Conservation (phyloP, 2,888 invertebrate genomes). For the Diplolepis rosae region DNA sequence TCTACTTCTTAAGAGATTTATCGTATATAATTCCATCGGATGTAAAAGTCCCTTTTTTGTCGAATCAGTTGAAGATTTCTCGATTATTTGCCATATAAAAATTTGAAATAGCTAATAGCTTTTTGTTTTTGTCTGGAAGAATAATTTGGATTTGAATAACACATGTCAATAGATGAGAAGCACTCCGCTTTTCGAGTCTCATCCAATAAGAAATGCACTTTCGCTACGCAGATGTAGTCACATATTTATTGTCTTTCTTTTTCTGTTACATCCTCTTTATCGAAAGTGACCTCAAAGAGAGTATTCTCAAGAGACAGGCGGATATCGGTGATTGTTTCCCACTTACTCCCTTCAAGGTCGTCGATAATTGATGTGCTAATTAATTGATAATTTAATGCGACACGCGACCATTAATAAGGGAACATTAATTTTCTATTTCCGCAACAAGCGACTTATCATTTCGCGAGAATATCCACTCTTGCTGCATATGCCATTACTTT, state of each 20-base stretch:
- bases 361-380: slow-evolving; percentile 27
- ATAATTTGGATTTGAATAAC: background rate
- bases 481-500: slow-evolving; percentile 14
- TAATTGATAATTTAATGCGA: slow-evolving; percentile 20
- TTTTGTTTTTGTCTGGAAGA: background rate
- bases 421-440: slow-evolving; percentile 28
- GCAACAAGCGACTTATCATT: slow-evolving; percentile 22
- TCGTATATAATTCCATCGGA: no score
- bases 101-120: background rate
- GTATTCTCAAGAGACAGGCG: slow-evolving; percentile 54
- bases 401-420: slow-evolving; percentile 10
- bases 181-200: background rate
- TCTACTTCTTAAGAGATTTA: background rate
- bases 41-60: no score
- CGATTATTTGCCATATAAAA: background rate
- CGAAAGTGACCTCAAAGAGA: slow-evolving; percentile 51
- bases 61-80: background rate
- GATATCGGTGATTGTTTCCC: slow-evolving; percentile 33
- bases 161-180: background rate
- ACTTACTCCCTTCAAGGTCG: background rate
- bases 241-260: background rate
- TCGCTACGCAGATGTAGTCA: slow-evolving; percentile 10
- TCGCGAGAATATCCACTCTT: slow-evolving; percentile 15
- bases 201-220: slow-evolving; percentile 12
- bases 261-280: slow-evolving; percentile 50